Evolutionary conservation across 2,797 vertebrate genomes (phyloP).

Genomic region (Lerista edwardsae): DNA sequence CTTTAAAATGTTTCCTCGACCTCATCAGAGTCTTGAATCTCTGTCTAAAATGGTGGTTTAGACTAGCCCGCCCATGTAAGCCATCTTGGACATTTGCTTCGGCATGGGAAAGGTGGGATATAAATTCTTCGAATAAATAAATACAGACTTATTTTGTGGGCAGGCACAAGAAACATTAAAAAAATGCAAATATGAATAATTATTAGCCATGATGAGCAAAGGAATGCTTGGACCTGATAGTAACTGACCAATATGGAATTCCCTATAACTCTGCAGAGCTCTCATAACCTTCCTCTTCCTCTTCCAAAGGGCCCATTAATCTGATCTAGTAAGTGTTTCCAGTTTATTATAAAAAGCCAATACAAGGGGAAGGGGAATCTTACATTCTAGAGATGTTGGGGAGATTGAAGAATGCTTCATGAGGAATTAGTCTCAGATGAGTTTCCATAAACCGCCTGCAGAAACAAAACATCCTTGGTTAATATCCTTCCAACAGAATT

Average conservation of each 20-base stretch:
- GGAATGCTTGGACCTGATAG: background rate
- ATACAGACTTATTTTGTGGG: background rate
- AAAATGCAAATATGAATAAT: background rate
- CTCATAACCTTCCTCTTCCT: background rate
- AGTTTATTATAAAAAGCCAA: slow-evolving; percentile 23
- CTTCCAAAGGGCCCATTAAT: background rate
- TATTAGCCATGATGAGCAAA: background rate
- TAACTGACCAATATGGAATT: background rate
- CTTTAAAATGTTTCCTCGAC: no score
- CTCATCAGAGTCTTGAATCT: background rate
- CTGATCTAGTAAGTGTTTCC: no score
- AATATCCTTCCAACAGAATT: slow-evolving; percentile 35
- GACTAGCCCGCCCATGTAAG: no score
- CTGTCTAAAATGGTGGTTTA: no score
- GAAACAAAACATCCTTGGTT: slow-evolving; percentile 55
- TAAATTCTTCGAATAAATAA: no score
- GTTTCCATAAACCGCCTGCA: slow-evolving; percentile 91
- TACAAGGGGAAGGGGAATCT: slow-evolving; percentile 75
- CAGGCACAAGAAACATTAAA: background rate
- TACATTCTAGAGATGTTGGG: slow-evolving; percentile 95
- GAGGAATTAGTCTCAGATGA: slow-evolving; percentile 82
- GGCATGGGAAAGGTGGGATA: no score
- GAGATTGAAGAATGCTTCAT: slow-evolving; percentile 85
- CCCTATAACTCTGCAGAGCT: background rate
- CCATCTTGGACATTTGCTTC: no score